Conservation (phyloP, 2,888 invertebrate genomes). For the Melanostoma scalare region DNA sequence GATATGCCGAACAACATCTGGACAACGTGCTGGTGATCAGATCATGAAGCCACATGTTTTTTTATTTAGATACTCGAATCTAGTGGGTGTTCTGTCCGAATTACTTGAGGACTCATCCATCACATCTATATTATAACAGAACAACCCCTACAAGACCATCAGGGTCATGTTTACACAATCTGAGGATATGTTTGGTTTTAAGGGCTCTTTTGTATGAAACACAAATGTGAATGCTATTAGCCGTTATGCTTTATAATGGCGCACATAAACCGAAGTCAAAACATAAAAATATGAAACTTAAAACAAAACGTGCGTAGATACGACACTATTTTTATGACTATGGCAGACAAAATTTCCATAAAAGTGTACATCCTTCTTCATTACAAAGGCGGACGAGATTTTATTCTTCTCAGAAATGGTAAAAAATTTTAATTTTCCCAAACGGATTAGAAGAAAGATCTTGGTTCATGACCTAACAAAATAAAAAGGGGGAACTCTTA, state of each 20-base stretch:
- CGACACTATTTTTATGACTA: conserved; percentile 41
- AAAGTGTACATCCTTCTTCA: conserved; percentile 36
- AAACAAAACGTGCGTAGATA: conserved; percentile 9
- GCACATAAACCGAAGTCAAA: conserved; percentile 34
- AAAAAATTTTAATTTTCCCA: conserved; percentile 56
- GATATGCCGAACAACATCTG: conserved; percentile 58
- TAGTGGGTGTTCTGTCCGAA: conserved; percentile 26
- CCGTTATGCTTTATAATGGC: conserved; percentile 14
- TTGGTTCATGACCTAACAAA: conserved; percentile 56
- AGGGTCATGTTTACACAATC: conserved; percentile 42
- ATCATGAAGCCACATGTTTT: conserved; percentile 36
- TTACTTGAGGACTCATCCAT: conserved; percentile 24
- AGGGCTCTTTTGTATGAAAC: conserved; percentile 8
- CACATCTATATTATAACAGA: conserved; percentile 22
- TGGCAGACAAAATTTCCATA: conserved; percentile 42
- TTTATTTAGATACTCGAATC: neutral
- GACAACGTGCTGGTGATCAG: conserved; percentile 46
- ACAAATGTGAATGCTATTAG: neutral
- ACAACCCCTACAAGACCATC: conserved; percentile 43
- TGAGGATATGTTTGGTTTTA: neutral
- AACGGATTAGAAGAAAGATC: conserved; percentile 49
- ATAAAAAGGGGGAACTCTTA: conserved; percentile 30
- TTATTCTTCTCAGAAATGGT: conserved; percentile 52
- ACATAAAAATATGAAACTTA: conserved; percentile 32
- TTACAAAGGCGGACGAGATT: conserved; percentile 18